Evolutionary conservation across 2,797 vertebrate genomes (phyloP).

Genomic region (Melanotaenia boesemani): DNA sequence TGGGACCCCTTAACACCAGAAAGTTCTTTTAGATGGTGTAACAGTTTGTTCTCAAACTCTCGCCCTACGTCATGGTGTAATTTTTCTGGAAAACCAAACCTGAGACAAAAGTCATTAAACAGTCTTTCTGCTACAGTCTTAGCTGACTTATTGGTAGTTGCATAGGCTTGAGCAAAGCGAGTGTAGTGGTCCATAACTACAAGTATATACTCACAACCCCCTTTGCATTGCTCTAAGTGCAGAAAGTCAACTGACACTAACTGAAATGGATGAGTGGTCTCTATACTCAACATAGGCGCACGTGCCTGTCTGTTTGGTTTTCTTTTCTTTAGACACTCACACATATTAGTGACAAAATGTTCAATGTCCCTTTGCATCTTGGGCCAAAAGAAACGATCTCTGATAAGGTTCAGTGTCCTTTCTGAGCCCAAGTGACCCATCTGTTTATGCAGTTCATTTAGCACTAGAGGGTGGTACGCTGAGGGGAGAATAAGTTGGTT

Average conservation of each 20-base stretch:
- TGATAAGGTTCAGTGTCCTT: background rate
- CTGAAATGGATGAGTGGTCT: background rate
- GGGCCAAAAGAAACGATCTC: constrained; percentile 10
- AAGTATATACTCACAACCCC: constrained; percentile 1
- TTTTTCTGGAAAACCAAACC: constrained; percentile 3
- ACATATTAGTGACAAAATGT: constrained; percentile 10
- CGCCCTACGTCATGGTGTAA: constrained; percentile 11
- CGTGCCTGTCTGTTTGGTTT: background rate
- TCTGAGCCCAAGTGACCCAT: constrained; percentile 12
- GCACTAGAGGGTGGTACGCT: background rate
- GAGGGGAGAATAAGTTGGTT: background rate
- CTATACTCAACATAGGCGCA: background rate
- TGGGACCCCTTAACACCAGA: background rate
- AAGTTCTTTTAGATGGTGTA: constrained; percentile 1
- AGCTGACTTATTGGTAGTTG: no score
- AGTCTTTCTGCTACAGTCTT: no score
- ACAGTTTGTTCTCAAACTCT: constrained; percentile 8
- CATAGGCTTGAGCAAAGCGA: no score
- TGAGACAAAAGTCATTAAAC: background rate
- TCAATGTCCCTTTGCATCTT: background rate
- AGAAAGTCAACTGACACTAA: background rate
- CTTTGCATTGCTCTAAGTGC: background rate
- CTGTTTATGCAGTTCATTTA: background rate
- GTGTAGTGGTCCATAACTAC: no score
- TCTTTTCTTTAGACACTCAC: background rate